Percentiles rank a stretch among this genome's conserved stretches.
phyloP scores from a whole-genome alignment of 2,113 vertebrate genomes.

The Chionomys nivalis region DNA sequence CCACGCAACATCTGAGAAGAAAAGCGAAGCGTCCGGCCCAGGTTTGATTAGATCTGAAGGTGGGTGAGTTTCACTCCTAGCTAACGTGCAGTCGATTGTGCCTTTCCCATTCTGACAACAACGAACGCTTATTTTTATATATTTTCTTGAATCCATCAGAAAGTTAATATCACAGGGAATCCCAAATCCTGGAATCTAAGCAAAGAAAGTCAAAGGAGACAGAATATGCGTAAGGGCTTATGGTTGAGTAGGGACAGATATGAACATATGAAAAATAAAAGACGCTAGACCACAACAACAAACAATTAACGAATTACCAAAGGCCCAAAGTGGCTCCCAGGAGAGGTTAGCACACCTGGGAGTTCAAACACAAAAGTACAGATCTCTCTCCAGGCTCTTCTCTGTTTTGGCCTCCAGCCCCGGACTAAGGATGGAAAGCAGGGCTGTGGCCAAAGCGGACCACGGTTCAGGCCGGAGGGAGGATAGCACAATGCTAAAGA shows the following conservation, averaged over 20 bases:
- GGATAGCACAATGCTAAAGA: background rate
- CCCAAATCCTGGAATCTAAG: background rate
- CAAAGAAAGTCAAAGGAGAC: background rate
- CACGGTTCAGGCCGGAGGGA: too few relatives aligned
- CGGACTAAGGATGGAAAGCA: background rate
- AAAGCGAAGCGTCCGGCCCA: background rate
- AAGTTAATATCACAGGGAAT: background rate
- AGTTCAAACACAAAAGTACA: background rate
- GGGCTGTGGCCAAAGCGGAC: background rate
- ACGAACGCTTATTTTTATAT: background rate
- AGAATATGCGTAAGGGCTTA: background rate
- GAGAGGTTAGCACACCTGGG: background rate
- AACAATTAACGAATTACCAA: background rate
- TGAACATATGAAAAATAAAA: background rate
- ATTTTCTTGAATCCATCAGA: background rate
- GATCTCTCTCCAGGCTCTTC: background rate
- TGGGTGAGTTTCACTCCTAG: background rate
- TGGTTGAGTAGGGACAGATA: background rate
- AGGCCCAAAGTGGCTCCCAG: background rate
- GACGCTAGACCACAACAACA: background rate
- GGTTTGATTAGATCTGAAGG: slow-evolving; percentile 26
- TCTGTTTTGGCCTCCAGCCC: background rate
- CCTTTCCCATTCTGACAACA: background rate
- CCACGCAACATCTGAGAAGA: slow-evolving; percentile 9
- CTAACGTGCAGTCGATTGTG: background rate